Evolutionary conservation across 2,888 invertebrate genomes (phyloP).

Genomic region (Dolomedes plantarius): DNA sequence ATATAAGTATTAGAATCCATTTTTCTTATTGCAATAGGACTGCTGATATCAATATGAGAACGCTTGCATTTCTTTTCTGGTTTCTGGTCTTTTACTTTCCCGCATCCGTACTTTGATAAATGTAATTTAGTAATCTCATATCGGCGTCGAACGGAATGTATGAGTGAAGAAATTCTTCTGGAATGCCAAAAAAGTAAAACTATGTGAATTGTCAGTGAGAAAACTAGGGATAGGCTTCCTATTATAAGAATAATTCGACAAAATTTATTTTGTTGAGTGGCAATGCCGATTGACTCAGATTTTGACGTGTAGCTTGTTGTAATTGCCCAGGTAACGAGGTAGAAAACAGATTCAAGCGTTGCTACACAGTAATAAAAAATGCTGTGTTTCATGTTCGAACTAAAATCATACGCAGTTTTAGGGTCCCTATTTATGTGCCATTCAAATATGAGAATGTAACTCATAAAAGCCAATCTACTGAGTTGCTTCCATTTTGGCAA

Average conservation of each 20-base stretch:
- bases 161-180: constrained; percentile 19
- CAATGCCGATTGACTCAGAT: neutral
- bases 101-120: neutral
- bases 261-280: constrained; percentile 4
- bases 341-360: constrained; percentile 58
- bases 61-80: neutral
- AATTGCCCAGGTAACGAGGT: constrained; percentile 55
- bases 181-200: constrained; percentile 57
- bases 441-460: constrained; percentile 63
- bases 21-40: neutral
- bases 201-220: constrained; percentile 39
- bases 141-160: constrained; percentile 22
- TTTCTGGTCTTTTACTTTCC: neutral
- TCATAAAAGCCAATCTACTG: constrained; percentile 47
- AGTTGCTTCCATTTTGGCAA: constrained; percentile 59
- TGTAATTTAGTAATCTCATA: constrained; percentile 35
- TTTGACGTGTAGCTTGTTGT: constrained; percentile 6
- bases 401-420: constrained; percentile 48
- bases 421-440: constrained; percentile 63
- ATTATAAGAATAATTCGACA: constrained; percentile 27
- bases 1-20: neutral
- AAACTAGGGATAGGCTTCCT: constrained; percentile 35
- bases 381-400: constrained; percentile 52
- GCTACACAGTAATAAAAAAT: constrained; percentile 48
- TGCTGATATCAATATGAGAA: constrained; percentile 28